Evolutionary conservation across 1,140 invertebrate genomes (phyloP).

Genomic region (Drosophila triauraria): DNA sequence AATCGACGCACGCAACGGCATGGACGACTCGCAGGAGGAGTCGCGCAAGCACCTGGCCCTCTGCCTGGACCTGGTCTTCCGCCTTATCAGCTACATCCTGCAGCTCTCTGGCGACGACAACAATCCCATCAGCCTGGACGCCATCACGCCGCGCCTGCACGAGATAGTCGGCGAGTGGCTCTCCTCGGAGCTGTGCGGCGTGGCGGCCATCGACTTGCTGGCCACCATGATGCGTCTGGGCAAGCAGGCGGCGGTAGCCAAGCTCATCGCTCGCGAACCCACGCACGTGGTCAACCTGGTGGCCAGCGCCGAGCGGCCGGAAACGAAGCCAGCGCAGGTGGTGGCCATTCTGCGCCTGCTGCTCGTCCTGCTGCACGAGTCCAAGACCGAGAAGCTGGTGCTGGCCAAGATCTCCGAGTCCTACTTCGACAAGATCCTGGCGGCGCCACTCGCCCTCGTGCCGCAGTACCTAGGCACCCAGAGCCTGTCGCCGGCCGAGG

Average conservation of each 20-base stretch:
- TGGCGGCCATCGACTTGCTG: slow-evolving; percentile 67
- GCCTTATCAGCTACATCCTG: slow-evolving; percentile 63
- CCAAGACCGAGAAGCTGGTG: slow-evolving; percentile 77
- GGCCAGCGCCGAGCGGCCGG: slow-evolving; percentile 59
- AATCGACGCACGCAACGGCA: slow-evolving; percentile 54
- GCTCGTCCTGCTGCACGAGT: slow-evolving; percentile 56
- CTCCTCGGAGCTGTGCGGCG: slow-evolving; percentile 67
- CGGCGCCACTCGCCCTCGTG: slow-evolving; percentile 47
- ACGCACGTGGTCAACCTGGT: slow-evolving; percentile 58
- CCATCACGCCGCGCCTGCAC: slow-evolving; percentile 67
- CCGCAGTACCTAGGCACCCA: slow-evolving; percentile 59
- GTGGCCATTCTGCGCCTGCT: slow-evolving; percentile 68
- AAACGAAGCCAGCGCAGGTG: slow-evolving; percentile 54
- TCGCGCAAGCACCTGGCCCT: slow-evolving; percentile 74
- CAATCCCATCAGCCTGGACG: slow-evolving; percentile 68
- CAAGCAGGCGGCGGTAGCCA: slow-evolving; percentile 54
- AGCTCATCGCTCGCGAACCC: slow-evolving; percentile 66
- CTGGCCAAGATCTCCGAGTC: slow-evolving; percentile 77
- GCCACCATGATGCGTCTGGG: slow-evolving; percentile 52
- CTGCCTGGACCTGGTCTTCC: slow-evolving; percentile 69
- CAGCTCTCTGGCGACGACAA: slow-evolving; percentile 48
- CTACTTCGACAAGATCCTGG: slow-evolving; percentile 80
- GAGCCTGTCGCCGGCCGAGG: slow-evolving; percentile 53
- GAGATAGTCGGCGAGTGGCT: slow-evolving; percentile 71
- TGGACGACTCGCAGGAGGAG: slow-evolving; percentile 84